phyloP scores from a whole-genome alignment of 2,113 vertebrate species.

The Zosterops borbonicus region DNA sequence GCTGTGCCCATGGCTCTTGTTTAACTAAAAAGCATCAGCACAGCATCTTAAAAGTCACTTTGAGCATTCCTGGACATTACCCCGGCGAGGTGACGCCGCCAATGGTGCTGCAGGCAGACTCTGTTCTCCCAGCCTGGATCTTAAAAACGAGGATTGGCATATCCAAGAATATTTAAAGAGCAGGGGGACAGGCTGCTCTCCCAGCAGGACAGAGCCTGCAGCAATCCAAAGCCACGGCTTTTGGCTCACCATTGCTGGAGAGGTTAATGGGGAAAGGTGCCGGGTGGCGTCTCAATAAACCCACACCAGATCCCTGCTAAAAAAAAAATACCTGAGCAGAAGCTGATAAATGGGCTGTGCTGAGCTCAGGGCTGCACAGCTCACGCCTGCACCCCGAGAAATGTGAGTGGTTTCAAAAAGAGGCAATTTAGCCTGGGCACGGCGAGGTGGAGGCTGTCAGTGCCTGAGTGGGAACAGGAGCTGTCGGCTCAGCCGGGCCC shows the following conservation, averaged over 20 bases:
- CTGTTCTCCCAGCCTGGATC: background rate
- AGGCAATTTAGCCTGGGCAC: background rate
- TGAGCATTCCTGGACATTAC: background rate
- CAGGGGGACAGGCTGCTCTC: conserved; percentile 38
- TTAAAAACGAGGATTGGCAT: background rate
- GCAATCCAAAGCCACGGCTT: background rate
- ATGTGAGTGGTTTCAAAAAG: background rate
- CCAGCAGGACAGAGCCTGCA: conserved; percentile 35
- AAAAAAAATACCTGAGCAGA: background rate
- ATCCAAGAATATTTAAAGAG: background rate
- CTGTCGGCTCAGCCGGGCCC: background rate
- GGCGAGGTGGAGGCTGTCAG: background rate
- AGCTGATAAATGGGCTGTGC: conserved; percentile 22
- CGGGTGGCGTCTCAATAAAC: background rate
- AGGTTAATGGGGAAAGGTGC: conserved; percentile 46
- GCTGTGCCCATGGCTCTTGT: background rate
- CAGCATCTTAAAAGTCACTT: background rate
- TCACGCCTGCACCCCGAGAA: background rate
- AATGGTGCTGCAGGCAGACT: background rate
- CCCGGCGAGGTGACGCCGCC: background rate
- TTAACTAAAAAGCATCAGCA: background rate
- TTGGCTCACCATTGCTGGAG: background rate
- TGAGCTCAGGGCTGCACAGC: background rate
- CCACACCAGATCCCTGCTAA: background rate
- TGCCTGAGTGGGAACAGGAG: background rate